phyloP scores from a whole-genome alignment of 64 coral and sea anemone genomes.

The Montipora sp. region DNA sequence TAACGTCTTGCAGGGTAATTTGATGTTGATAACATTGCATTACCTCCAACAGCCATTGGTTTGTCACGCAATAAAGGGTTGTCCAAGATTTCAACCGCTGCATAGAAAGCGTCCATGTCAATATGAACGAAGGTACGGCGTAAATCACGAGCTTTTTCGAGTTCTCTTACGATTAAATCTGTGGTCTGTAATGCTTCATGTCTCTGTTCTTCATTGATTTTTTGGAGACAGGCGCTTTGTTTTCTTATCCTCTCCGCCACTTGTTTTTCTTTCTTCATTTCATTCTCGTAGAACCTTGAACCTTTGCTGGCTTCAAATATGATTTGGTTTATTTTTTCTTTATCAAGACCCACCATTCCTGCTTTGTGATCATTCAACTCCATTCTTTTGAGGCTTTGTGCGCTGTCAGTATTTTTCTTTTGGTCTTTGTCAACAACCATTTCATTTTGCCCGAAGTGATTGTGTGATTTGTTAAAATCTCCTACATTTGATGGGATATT shows the following conservation, averaged over 20 bases:
- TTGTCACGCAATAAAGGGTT: constrained; percentile 84
- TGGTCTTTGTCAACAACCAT: neutral
- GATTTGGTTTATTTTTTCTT: constrained; percentile 95
- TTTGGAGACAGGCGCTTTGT: constrained; percentile 47
- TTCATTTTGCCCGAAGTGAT: neutral
- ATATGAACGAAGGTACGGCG: constrained; percentile 92
- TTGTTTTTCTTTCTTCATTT: constrained; percentile 92
- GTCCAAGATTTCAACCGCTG: constrained; percentile 96
- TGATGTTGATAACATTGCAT: constrained; percentile 91
- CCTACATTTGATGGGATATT: neutral
- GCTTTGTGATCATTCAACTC: constrained; percentile 95
- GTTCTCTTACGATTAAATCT: constrained; percentile 83
- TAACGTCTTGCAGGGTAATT: constrained; percentile 90
- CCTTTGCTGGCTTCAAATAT: constrained; percentile 98
- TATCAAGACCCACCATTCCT: constrained; percentile 96
- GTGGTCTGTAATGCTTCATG: constrained; percentile 64
- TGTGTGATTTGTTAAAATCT: neutral
- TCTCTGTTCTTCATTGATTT: constrained; percentile 68
- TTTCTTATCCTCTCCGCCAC: constrained; percentile 79
- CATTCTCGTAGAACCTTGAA: constrained; percentile 94
- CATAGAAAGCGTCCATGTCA: constrained; percentile 99
- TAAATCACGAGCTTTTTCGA: constrained; percentile 87
- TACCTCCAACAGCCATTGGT: constrained; percentile 96
- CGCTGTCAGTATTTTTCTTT: neutral
- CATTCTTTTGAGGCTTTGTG: constrained; percentile 74